These are phyloP conservation scores for Pungitius pungitius DNA, from an alignment of 2,113 vertebrate genomes.

Conservation along the genomic window DNA sequence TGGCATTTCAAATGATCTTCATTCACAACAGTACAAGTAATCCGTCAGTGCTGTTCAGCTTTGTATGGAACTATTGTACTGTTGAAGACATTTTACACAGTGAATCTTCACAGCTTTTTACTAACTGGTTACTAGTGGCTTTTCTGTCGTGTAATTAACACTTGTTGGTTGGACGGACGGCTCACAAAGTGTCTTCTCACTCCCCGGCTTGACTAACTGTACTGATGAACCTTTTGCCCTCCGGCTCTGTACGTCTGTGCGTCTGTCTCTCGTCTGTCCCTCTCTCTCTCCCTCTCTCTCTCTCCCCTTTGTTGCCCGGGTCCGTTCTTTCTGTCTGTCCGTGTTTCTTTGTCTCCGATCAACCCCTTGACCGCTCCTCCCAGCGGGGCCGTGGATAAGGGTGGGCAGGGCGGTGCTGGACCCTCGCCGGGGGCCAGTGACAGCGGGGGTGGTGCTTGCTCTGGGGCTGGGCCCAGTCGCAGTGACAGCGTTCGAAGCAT, in stretches of 20 bases:
- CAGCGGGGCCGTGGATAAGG: conserved; percentile 93
- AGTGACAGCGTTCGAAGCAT: conserved; percentile 94
- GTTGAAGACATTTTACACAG: conserved; percentile 16
- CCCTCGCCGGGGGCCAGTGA: conserved; percentile 86
- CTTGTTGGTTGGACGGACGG: conserved; percentile 29
- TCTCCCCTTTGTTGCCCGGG: conserved; percentile 59
- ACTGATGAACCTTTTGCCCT: conserved; percentile 75
- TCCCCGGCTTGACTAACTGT: conserved; percentile 45
- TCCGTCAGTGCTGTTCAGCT: not conserved
- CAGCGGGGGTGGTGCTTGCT: conserved; percentile 81
- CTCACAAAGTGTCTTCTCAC: conserved; percentile 37
- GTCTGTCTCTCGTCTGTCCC: conserved; percentile 71
- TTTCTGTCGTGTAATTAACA: conserved; percentile 25
- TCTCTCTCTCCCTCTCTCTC: conserved; percentile 77
- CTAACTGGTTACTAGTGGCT: conserved; percentile 20
- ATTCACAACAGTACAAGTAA: not conserved
- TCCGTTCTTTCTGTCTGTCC: conserved; percentile 66
- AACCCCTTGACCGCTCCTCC: conserved; percentile 50
- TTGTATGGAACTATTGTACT: conserved; percentile 12
- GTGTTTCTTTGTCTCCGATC: conserved; percentile 64
- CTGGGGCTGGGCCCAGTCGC: conserved; percentile 88
- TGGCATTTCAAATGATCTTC: not conserved
- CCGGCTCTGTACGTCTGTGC: conserved; percentile 64
- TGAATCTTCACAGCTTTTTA: conserved; percentile 39
- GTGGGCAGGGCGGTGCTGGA: conserved; percentile 87